Evolutionary conservation across 2,888 invertebrate species (phyloP).

Genomic region (Euplagia quadripunctaria): DNA sequence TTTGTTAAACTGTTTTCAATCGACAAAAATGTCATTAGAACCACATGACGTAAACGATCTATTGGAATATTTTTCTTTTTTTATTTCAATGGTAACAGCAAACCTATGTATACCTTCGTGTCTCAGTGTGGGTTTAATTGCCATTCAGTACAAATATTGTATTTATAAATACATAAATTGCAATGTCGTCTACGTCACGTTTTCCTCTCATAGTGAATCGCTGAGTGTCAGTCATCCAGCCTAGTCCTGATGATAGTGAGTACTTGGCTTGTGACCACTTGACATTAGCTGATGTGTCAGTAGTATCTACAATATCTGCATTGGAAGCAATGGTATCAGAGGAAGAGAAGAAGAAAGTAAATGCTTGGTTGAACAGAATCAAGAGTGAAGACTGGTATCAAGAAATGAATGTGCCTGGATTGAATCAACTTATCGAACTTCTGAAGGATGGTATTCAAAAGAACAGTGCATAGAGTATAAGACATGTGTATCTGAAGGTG

Average conservation of each 20-base stretch:
- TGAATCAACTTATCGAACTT: constrained; percentile 19
- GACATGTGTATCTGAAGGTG: too few relatives aligned
- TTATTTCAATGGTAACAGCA: background rate
- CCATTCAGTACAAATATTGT: too few relatives aligned
- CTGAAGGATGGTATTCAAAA: background rate
- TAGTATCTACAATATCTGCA: constrained; percentile 55
- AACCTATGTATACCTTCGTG: background rate
- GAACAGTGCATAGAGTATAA: background rate
- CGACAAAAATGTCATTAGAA: constrained; percentile 4
- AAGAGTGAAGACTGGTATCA: constrained; percentile 57
- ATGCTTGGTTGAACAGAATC: constrained; percentile 55
- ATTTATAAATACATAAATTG: too few relatives aligned
- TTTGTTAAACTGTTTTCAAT: background rate
- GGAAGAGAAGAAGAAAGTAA: constrained; percentile 48
- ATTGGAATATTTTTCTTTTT: background rate
- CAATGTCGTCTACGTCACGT: too few relatives aligned
- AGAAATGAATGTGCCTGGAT: constrained; percentile 55
- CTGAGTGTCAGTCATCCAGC: too few relatives aligned
- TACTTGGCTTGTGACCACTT: constrained; percentile 57
- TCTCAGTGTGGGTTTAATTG: too few relatives aligned
- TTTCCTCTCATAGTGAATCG: too few relatives aligned
- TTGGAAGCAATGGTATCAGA: constrained; percentile 54
- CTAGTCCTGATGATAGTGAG: constrained; percentile 33
- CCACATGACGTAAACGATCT: background rate
- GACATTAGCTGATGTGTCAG: constrained; percentile 64